phyloP scores from a whole-genome alignment of 2,797 vertebrate genomes.

The Sebastes oblongus region DNA sequence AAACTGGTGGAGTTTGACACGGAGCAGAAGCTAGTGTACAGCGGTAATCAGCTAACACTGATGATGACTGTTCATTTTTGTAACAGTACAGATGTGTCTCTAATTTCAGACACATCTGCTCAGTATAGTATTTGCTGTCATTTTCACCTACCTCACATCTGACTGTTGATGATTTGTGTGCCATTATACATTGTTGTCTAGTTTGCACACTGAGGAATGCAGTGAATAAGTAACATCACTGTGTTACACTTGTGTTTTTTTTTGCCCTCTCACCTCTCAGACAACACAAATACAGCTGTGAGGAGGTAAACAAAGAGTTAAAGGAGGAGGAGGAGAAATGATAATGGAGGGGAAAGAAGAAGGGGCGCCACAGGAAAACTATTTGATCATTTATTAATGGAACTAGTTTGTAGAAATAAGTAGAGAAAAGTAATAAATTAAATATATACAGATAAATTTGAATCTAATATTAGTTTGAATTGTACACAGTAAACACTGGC shows the following conservation, averaged over 20 bases:
- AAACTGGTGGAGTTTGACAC: not conserved
- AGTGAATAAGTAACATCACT: constrained; percentile 15
- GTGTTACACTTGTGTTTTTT: constrained; percentile 40
- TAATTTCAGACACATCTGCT: not conserved
- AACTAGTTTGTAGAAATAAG: not conserved
- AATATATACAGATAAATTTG: too few relatives aligned
- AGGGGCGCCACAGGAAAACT: not conserved
- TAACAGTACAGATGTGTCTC: not conserved
- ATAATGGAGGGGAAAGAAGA: not conserved
- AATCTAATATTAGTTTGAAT: not conserved
- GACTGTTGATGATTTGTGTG: not conserved
- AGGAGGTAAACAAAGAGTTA: constrained; percentile 19
- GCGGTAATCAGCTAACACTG: not conserved
- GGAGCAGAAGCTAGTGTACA: not conserved
- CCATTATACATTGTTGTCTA: not conserved
- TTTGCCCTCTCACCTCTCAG: constrained; percentile 36
- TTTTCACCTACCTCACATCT: not conserved
- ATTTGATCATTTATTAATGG: not conserved
- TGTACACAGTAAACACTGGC: not conserved
- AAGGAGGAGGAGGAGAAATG: not conserved
- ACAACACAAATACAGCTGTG: constrained; percentile 72
- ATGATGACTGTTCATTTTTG: not conserved
- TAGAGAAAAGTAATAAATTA: too few relatives aligned
- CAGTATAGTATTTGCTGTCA: not conserved
- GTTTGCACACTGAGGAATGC: constrained; percentile 51